Conservation (phyloP, 1,140 invertebrate genomes). For the Caenorhabditis remanei region DNA sequence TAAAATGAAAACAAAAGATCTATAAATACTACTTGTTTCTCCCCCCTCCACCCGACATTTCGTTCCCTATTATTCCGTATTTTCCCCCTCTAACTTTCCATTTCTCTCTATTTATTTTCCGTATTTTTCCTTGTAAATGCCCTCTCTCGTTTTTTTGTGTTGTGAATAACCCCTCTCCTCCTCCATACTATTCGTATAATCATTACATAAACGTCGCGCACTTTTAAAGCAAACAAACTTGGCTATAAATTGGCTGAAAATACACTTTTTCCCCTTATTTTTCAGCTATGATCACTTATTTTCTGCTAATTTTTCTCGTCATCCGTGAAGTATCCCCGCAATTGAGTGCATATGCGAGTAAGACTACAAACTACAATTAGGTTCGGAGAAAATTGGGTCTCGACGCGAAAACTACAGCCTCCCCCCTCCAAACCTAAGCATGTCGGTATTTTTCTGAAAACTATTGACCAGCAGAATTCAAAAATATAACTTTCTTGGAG, state of each 20-base stretch:
- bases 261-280: no score
- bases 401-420: no score
- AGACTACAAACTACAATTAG: background rate
- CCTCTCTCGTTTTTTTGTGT: background rate
- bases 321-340: background rate
- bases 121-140: constrained; percentile 7
- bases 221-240: background rate
- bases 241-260: background rate
- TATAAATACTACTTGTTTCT: background rate
- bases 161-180: background rate
- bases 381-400: background rate
- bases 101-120: background rate
- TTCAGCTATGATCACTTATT: background rate
- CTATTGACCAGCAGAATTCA: no score
- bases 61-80: background rate
- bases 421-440: no score
- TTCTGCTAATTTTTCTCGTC: background rate
- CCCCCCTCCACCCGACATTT: background rate
- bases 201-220: background rate
- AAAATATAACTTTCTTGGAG: no score
- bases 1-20: no score
- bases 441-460: no score
- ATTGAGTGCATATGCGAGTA: constrained; percentile 22
- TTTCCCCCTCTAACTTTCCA: background rate
- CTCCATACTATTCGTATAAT: background rate